Evolutionary conservation across 2,888 invertebrate genomes (phyloP).

Genomic region (Ecdyonurus torrentis): DNA sequence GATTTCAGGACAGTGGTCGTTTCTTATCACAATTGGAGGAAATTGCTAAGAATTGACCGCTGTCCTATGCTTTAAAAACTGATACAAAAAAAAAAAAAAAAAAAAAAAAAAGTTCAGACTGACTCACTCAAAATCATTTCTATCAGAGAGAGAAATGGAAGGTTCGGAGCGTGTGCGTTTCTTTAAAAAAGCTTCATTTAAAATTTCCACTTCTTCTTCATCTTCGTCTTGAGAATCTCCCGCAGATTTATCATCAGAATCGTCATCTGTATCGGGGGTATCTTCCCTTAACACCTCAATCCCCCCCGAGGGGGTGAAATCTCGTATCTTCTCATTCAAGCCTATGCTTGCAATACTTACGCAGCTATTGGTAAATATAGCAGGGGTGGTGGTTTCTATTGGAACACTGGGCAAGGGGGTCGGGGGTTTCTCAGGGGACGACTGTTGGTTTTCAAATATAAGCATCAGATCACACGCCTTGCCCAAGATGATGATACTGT

Average conservation of each 20-base stretch:
- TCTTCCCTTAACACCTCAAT: not conserved
- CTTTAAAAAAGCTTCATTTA: not conserved
- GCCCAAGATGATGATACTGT: conserved; percentile 78
- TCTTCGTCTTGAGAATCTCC: not conserved
- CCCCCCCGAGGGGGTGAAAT: not conserved
- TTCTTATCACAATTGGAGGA: too few relatives aligned
- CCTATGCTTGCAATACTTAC: conserved; percentile 25
- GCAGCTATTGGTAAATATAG: conserved; percentile 74
- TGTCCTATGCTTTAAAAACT: too few relatives aligned
- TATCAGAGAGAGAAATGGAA: not conserved
- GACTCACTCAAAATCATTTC: not conserved
- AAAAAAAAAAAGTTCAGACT: too few relatives aligned
- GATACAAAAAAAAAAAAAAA: too few relatives aligned
- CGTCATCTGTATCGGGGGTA: not conserved
- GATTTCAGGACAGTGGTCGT: too few relatives aligned
- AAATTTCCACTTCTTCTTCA: not conserved
- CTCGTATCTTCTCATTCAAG: not conserved
- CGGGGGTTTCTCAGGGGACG: conserved; percentile 26
- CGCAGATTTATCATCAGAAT: not conserved
- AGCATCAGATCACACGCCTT: conserved; percentile 73
- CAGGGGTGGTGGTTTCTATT: conserved; percentile 42
- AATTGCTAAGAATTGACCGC: too few relatives aligned
- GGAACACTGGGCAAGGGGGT: conserved; percentile 3
- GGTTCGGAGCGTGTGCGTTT: not conserved
- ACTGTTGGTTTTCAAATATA: not conserved